Conservation (phyloP, 2,888 invertebrate genomes). For the Molorchus minor region DNA sequence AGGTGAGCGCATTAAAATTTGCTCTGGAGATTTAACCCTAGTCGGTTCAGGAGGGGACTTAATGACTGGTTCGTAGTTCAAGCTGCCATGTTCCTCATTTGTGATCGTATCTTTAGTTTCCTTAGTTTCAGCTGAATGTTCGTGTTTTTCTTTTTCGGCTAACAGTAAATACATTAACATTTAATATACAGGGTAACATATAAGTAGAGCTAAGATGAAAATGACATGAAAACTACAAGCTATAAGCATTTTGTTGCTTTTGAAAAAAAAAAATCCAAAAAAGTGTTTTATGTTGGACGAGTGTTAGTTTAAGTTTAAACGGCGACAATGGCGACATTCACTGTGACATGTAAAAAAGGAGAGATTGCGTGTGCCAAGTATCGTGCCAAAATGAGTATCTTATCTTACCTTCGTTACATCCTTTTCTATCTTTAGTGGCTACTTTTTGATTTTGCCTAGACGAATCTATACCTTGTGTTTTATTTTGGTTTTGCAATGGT, state of each 20-base stretch:
- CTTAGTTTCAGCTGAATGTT: constrained; percentile 40
- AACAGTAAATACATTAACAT: constrained; percentile 6
- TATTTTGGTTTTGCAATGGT: constrained; percentile 53
- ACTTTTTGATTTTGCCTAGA: constrained; percentile 56
- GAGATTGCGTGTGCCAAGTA: constrained; percentile 60
- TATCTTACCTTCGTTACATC: constrained; percentile 59
- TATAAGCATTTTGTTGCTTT: constrained; percentile 17
- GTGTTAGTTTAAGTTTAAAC: background rate
- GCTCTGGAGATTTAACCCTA: constrained; percentile 91
- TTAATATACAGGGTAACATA: background rate
- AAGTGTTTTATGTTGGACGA: background rate
- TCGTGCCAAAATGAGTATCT: constrained; percentile 54
- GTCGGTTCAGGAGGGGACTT: constrained; percentile 95
- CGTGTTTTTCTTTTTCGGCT: constrained; percentile 56
- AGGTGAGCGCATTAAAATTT: constrained; percentile 90
- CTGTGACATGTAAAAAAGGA: constrained; percentile 7
- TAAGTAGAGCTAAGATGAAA: background rate
- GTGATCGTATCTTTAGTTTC: constrained; percentile 59
- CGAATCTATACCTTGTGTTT: constrained; percentile 57
- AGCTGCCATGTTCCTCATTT: constrained; percentile 59
- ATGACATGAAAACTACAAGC: constrained; percentile 12
- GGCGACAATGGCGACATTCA: no score
- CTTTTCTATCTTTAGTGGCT: constrained; percentile 56
- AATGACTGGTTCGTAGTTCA: constrained; percentile 76
- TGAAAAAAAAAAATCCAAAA: background rate